Evolutionary conservation across 2,888 invertebrate genomes (phyloP).

Genomic region (Trypoxylon attenuatum): DNA sequence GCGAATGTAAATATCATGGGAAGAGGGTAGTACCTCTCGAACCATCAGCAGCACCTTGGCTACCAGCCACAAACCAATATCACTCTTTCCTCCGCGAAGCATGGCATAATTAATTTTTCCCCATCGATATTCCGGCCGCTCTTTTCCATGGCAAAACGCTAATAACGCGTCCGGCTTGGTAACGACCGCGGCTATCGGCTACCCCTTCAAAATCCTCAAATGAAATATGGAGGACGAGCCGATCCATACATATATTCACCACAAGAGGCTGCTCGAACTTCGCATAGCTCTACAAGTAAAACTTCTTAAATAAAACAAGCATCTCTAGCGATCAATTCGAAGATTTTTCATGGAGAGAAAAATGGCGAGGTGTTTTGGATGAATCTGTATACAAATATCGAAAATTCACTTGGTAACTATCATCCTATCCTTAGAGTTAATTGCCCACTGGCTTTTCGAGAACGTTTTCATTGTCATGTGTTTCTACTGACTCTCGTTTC

Average conservation of each 20-base stretch:
- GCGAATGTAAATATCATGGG: constrained; percentile 37
- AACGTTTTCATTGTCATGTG: neutral
- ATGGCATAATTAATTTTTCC: constrained; percentile 46
- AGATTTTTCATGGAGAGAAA: no score
- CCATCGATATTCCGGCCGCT: constrained; percentile 45
- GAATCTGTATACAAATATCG: no score
- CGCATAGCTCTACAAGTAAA: no score
- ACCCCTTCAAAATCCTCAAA: constrained; percentile 16
- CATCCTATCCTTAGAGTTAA: no score
- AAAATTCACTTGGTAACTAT: no score
- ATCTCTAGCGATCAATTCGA: no score
- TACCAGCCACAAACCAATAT: constrained; percentile 17
- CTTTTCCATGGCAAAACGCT: constrained; percentile 17
- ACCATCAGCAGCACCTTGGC: neutral
- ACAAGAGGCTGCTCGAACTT: no score
- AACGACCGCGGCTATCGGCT: constrained; percentile 19
- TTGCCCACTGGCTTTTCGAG: no score
- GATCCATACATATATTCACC: no score
- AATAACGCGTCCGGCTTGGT: constrained; percentile 21
- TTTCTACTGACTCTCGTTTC: neutral
- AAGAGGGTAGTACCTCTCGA: no score
- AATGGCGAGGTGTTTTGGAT: no score
- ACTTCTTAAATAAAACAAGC: no score
- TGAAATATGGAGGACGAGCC: constrained; percentile 27
- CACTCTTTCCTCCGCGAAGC: constrained; percentile 9